Conservation (phyloP, 1,140 invertebrate species). For the Callitettix versicolor region DNA sequence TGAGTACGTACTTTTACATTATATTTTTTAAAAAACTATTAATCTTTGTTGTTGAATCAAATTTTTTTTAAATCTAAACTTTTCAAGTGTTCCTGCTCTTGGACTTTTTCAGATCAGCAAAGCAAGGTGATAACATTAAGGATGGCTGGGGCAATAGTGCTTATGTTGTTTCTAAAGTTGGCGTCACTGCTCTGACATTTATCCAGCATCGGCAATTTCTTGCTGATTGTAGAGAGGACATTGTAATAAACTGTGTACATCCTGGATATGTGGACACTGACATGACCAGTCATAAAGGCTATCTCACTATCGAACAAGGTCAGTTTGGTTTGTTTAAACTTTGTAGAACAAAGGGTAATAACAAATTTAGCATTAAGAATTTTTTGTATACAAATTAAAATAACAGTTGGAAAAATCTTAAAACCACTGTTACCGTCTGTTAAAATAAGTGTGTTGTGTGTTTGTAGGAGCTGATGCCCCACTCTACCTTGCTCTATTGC, state of each 20-base stretch:
- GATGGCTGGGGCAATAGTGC: conserved; percentile 50
- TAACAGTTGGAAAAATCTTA: too few species aligned
- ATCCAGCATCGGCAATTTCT: conserved; percentile 51
- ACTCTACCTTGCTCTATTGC: conserved; percentile 20
- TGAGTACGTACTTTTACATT: conserved; percentile 32
- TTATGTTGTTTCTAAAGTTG: conserved; percentile 63
- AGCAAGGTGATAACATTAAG: conserved; percentile 11
- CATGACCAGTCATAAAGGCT: conserved; percentile 58
- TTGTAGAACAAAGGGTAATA: too few species aligned
- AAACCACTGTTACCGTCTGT: too few species aligned
- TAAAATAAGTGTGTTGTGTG: too few species aligned
- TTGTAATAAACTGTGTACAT: too few species aligned
- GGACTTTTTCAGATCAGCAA: conserved; percentile 14
- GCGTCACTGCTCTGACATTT: conserved; percentile 47
- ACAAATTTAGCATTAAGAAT: too few species aligned
- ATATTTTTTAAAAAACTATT: not conserved
- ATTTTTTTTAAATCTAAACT: not conserved
- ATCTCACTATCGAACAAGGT: conserved; percentile 53
- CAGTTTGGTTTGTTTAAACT: too few species aligned
- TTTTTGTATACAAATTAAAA: too few species aligned
- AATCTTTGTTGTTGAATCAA: not conserved
- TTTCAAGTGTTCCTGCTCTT: not conserved
- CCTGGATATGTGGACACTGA: conserved; percentile 62
- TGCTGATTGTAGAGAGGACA: conserved; percentile 31
- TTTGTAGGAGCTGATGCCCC: conserved; percentile 9